phyloP scores from a whole-genome alignment of 2,113 vertebrate species.

The Nycticorax nycticorax region DNA sequence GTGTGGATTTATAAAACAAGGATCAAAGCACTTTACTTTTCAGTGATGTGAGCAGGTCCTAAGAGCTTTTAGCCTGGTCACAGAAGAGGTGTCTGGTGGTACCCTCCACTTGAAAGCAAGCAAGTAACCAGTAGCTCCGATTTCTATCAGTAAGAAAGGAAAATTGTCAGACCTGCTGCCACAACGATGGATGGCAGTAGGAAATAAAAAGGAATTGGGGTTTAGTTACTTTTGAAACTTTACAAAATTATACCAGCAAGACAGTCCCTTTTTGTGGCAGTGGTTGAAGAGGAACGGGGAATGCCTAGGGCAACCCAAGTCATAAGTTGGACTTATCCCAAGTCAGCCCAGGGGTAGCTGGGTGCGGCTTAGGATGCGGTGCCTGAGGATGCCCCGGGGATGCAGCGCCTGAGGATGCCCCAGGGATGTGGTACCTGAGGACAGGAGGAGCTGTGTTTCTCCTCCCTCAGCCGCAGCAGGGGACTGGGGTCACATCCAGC shows the following conservation, averaged over 20 bases:
- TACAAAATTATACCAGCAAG: background rate
- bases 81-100: background rate
- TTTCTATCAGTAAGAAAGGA: background rate
- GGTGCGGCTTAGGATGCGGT: background rate
- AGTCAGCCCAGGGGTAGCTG: background rate
- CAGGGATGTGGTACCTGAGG: background rate
- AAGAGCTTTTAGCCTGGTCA: background rate
- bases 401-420: no score
- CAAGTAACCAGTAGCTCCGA: background rate
- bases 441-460: background rate
- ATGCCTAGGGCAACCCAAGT: background rate
- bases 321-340: background rate
- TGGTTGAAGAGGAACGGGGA: background rate
- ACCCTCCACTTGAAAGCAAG: background rate
- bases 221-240: background rate
- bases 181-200: background rate
- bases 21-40: background rate
- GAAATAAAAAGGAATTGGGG: background rate
- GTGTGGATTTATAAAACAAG: background rate
- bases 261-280: background rate
- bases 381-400: no score
- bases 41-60: fast-evolving
- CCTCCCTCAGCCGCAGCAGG: fast-evolving
- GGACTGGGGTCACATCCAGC: fast-evolving
- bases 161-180: background rate